Conservation (phyloP, 2,888 invertebrate genomes). For the Drosophila yooni region DNA sequence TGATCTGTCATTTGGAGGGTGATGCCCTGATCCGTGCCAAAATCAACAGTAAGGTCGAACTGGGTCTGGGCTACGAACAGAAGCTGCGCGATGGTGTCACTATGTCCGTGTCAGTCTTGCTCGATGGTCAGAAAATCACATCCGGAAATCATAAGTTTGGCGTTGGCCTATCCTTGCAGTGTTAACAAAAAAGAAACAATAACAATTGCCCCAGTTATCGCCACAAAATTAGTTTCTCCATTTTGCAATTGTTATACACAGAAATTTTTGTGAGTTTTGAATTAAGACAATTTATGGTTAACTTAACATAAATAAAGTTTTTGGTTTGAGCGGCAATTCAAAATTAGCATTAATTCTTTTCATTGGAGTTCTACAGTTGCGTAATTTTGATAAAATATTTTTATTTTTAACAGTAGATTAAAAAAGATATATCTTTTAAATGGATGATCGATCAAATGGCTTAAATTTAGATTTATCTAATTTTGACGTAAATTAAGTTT, state of each 20-base stretch:
- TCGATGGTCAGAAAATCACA: conserved; percentile 91
- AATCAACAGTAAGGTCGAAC: conserved; percentile 95
- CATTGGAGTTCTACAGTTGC: not conserved
- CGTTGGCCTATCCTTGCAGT: conserved; percentile 95
- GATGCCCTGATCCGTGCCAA: conserved; percentile 95
- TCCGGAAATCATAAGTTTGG: conserved; percentile 98
- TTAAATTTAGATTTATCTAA: not conserved
- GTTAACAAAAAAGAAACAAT: conserved; percentile 86
- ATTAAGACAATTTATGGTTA: not conserved
- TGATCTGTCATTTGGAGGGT: conserved; percentile 92
- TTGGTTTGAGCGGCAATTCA: not conserved
- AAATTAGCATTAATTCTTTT: not conserved
- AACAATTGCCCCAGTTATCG: conserved; percentile 1
- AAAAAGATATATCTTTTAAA: not conserved
- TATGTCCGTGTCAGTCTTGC: conserved; percentile 90
- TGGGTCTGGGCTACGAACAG: conserved; percentile 97
- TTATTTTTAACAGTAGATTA: not conserved
- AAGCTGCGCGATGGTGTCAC: conserved; percentile 95
- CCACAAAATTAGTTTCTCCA: conserved; percentile 11
- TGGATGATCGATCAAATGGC: not conserved
- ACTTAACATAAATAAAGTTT: not conserved
- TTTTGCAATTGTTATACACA: conserved; percentile 1
- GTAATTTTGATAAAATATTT: not conserved
- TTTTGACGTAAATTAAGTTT: not conserved
- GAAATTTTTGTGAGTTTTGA: not conserved